Evolutionary conservation across 2,113 vertebrate species (phyloP).

Genomic region (Capra hircus): DNA sequence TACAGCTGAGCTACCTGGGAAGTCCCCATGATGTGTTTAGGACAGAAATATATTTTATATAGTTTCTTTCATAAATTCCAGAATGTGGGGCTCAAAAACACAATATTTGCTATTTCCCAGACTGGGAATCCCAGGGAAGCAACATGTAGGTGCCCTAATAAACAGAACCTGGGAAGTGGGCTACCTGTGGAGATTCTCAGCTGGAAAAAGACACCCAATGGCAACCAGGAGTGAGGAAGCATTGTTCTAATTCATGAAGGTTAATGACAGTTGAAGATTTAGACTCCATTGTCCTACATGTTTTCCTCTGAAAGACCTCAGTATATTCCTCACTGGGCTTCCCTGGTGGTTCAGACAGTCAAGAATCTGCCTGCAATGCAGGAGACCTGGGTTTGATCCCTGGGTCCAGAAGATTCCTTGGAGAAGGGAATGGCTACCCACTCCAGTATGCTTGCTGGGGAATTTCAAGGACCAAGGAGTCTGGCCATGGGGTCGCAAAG

Average conservation of each 20-base stretch:
- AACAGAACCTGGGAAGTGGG: accelerated
- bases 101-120: background rate
- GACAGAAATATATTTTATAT: background rate
- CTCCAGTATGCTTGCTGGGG: background rate
- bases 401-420: background rate
- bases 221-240: too few relatives aligned
- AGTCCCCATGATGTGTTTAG: background rate
- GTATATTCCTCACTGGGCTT: background rate
- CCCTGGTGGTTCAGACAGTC: background rate
- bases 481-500: background rate
- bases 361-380: background rate
- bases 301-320: background rate
- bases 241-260: accelerated
- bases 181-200: accelerated
- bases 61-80: background rate
- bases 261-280: accelerated
- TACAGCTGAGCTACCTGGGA: background rate
- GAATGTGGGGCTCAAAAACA: background rate
- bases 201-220: background rate
- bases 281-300: background rate
- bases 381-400: background rate
- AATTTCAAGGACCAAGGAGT: background rate
- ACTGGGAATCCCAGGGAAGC: background rate
- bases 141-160: background rate
- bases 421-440: background rate